phyloP scores from a whole-genome alignment of 2,113 vertebrate species.

The Cepphus grylle region DNA sequence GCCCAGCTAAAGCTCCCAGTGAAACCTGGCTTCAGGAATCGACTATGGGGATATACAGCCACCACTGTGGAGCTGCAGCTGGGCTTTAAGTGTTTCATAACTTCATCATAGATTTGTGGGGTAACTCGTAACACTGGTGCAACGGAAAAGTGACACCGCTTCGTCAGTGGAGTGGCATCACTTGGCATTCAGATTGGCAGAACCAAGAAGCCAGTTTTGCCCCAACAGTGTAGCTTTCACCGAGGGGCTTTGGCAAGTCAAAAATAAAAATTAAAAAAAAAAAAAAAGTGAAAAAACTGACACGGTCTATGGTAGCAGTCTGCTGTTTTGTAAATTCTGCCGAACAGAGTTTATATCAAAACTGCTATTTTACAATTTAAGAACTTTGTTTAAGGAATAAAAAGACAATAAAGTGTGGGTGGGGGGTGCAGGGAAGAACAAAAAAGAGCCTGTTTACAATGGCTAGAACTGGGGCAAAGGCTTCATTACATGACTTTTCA shows the following conservation, averaged over 20 bases:
- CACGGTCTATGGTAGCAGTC: conserved; percentile 11
- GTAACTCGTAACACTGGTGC: conserved; percentile 27
- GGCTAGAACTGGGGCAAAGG: conserved; percentile 30
- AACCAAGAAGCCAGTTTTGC: not conserved
- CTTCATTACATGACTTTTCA: conserved; percentile 64
- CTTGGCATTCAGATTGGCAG: not conserved
- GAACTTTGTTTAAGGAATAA: conserved; percentile 56
- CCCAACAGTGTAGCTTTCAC: not conserved
- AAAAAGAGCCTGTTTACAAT: not conserved
- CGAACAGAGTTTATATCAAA: conserved; percentile 65
- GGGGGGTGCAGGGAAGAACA: not conserved
- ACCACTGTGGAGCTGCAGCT: conserved; percentile 45
- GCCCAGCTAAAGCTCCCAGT: conserved; percentile 31
- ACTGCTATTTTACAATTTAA: conserved; percentile 68
- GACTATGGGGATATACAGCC: conserved; percentile 62
- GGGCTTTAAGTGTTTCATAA: conserved; percentile 25
- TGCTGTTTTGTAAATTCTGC: conserved; percentile 60
- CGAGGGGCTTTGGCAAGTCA: not conserved
- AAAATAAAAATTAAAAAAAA: not conserved
- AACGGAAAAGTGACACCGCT: not conserved
- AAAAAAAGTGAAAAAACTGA: not conserved
- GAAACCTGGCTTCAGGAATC: conserved; percentile 59
- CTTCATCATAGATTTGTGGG: conserved; percentile 40
- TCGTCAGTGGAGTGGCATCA: not conserved
- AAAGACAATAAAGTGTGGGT: not conserved